Evolutionary conservation across 2,888 invertebrate genomes (phyloP), one percentile per base, ranked within the genome.

Genomic region (Heliconius charithonia): DNA sequence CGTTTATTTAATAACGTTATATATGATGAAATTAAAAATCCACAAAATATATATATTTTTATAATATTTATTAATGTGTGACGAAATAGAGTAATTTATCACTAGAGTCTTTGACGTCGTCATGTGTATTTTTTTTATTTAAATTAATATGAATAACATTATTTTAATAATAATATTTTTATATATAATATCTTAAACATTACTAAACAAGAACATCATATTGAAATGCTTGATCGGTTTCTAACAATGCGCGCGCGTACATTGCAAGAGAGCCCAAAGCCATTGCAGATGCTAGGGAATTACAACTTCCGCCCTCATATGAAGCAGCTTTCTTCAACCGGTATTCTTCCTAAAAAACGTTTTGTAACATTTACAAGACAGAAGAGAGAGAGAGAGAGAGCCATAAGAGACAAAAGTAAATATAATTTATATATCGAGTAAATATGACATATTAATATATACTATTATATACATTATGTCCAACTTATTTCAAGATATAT

Each of bases 151-250:
- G 9, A 9, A 9, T 37, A 9, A 37, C 9, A 37, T 9, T 37
- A 9, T 37, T 37, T 37, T 37, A 25, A 37, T 81, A 78, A 29
- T 69, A 76, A 59, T 78, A 62, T 25, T 19, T 2, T 51, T 51
- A 51, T 51, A 51, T 51, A 16, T 51, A 16, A 51, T 19, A 51
- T 9, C 51, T 3, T 9, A n/a, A 37, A 37, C 10, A 29, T 41
- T 51, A 70, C n/a, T 79, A 93, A 9, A 85, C 85, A 29, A 94
- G 84, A 3, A 94, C 89, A 81, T 94, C 94, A 77, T 95, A 95
- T 81, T 95, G 94, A 81, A 95, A 95, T 3, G 94, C 93, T 82
- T 93, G 93, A 81, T 95, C 94, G 0, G 94, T 93, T 83, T 95
- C 94, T 62, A 94, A 83, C 4, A 95, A 84, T 0, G 94, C 93